Evolutionary conservation across 2,888 invertebrate species (phyloP), one percentile per base, ranked within the genome.

Genomic region (Hypsopygia costalis): DNA sequence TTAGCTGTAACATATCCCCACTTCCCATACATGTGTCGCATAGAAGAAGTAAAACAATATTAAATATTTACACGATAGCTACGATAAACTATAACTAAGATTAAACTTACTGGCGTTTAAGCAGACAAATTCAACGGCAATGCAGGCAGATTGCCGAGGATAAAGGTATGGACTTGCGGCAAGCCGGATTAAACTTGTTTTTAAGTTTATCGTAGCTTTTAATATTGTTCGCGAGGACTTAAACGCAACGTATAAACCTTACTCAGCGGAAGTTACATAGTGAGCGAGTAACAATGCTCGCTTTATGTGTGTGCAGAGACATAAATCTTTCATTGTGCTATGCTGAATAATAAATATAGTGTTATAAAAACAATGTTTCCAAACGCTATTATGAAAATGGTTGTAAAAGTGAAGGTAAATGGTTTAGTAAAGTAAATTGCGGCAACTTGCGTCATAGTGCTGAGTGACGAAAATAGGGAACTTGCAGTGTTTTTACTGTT

Each of bases 181-280:
- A 75, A 80, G 75, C 70, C 66, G 79, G 83, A 83, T 86, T 85
- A 75, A 83, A 83, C 78, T 83, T 81, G 82, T 85, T 85, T 83
- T 82, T 82, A 82, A 85, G 81, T 83, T 86, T 81, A 85, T 80
- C 78, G 76, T 69, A 62, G 81, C 77, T 82, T 80, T n/a, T 85
- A 83, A 83, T 82, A 83, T 85, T 83, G 85, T 85, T 85, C 77
- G 67, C 70, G 59, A 67, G 64, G 70, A 79, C 80, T 83, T 82
- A 76, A 79, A 79, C 71, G 71, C 68, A 67, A 69, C 69, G 67
- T 75, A 76, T 77, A 80, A 78, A 79, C 69, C 69, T 67, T 58
- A 59, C 61, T 64, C 52, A 58, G 55, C 55, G 54, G 51, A 66
- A 72, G 66, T 73, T 59, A 49, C 58, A 54, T 58, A 51, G 60